Evolutionary conservation across 2,888 invertebrate species (phyloP), one percentile per base, ranked within the genome.

Genomic region (Chrysolina oricalcia): DNA sequence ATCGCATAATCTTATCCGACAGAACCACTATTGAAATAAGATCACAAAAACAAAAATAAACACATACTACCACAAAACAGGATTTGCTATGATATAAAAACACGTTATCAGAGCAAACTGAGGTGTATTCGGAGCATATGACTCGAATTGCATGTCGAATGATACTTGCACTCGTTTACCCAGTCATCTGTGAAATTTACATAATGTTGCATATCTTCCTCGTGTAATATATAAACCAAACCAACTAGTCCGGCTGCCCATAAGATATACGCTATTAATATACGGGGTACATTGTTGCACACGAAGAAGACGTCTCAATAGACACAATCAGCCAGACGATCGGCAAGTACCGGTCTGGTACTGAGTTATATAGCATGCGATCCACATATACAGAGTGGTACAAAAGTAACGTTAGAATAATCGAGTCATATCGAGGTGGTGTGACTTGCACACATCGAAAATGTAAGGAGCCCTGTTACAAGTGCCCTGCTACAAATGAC

Each of bases 151-250:
- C 73, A 69, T 73, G 73, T 73, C 48, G 43, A 46, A 27, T 59
- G 65, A 73, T 73, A 68, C 68, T 41, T 53, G 73, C 62, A 43
- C 50, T 75, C 68, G 40, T 67, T 72, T 56, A 50, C 59, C 72
- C 75, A 75, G 72, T 72, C 75, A 75, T 71, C 75, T 75, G 75
- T 71, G 68, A 75, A 75, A 75, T 75, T 75, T 75, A 72, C 75
- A 72, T 75, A 75, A 72, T 64, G 67, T 67, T 67, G 67, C 67
- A 50, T 50, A 67, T 67, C 67, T 67, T 67, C 67, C 15, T 17
- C 48, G 66, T 17, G 35, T 50, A 50, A 67, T 50, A 67, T 67
- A 50, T 27, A 35, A 23, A 50, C 43, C 46, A 15, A 27, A n/a
- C 65, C 48, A 64, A 50, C 56, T 56, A 56, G 56, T 21, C 17